Base-by-base conservation (phyloP, 2,113 vertebrate species). In the Ictalurus punctatus region DNA sequence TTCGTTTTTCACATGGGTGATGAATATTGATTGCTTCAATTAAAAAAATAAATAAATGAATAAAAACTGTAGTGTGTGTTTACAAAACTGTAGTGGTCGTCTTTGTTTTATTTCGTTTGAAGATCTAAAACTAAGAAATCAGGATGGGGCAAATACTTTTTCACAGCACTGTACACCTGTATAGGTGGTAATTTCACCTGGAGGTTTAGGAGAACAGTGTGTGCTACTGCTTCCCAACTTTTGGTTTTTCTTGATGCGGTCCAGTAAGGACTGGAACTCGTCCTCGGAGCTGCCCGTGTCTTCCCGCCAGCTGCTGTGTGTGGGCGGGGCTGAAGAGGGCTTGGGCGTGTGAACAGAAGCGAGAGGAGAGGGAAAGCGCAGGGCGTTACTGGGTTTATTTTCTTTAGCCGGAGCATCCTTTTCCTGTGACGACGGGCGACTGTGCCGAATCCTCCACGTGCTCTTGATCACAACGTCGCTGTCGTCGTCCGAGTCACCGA, bases 241-340 rank as follows among this genome's bases (percentile, higher is more conserved):
- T 86, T 91, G 89, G 87, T 96, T 95, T 71, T 87, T 93, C 85
- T 93, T 96, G 58, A 97, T 94, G 54, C 96, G 93, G 21, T 97
- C 96, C 78, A 98, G 91, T 16, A 98, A 89, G 0, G 96, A 96
- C 6, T 88, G 93, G 86, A 98, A 96, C 92, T 96, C 96, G 1
- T 97, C 96, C 0, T 96, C 96, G 0, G 97, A 97, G 91, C 95
- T 95, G 2, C 83, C 91, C 0, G 95, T 94, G 23, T 94, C 90
- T 0, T 93, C 90, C 34, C 91, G 58, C n/a, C 65, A 91, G 10
- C 86, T 63, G 3, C 93, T 93, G 0, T 87, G 87, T 13, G 93
- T 93, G 73, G 91, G 93, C 4, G 93, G 85, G 13, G 54, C 87
- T 58, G 85, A 86, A 48, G 83, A 79, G 48, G 83, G 86, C 19